phyloP scores from a whole-genome alignment of 2,888 invertebrate genomes.

The Eulithis testata region DNA sequence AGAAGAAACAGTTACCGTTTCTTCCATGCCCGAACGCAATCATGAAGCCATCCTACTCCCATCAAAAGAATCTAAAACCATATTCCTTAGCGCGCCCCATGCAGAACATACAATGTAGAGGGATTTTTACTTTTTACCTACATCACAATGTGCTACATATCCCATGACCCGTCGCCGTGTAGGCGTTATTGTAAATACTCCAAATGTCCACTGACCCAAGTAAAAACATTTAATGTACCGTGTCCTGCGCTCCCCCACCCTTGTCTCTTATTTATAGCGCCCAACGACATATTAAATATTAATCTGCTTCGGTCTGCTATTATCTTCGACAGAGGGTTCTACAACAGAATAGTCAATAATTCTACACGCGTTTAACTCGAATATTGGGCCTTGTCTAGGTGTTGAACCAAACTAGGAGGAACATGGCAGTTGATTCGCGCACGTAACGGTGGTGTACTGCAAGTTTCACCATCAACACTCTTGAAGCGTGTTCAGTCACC shows the following conservation, averaged over 20 bases:
- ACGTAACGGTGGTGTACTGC: no score
- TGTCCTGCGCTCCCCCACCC: conserved; percentile 37
- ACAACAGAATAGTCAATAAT: background rate
- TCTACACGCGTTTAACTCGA: no score
- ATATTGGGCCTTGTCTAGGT: background rate
- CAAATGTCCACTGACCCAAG: conserved; percentile 57
- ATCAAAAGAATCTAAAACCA: no score
- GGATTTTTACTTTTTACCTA: background rate
- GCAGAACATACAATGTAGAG: background rate
- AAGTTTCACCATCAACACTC: no score
- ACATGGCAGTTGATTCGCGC: no score
- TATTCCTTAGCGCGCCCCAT: background rate
- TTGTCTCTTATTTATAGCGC: conserved; percentile 52
- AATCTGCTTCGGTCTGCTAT: conserved; percentile 8
- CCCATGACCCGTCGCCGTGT: conserved; percentile 33
- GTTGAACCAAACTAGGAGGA: no score
- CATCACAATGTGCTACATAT: conserved; percentile 22
- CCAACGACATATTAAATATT: conserved; percentile 25
- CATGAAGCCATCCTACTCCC: no score
- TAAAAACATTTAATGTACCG: conserved; percentile 48
- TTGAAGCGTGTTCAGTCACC: no score
- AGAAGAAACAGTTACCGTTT: no score
- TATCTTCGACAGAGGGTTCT: conserved; percentile 7
- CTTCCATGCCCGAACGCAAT: no score
- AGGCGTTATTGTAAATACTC: conserved; percentile 47